A percentile compares a stretch with the other conserved stretches of the same genome.
These are phyloP conservation scores for Petrosia ficiformis DNA, from an alignment of 37 sponge, comb jelly and placozoan genomes.

Conservation along the genomic window DNA sequence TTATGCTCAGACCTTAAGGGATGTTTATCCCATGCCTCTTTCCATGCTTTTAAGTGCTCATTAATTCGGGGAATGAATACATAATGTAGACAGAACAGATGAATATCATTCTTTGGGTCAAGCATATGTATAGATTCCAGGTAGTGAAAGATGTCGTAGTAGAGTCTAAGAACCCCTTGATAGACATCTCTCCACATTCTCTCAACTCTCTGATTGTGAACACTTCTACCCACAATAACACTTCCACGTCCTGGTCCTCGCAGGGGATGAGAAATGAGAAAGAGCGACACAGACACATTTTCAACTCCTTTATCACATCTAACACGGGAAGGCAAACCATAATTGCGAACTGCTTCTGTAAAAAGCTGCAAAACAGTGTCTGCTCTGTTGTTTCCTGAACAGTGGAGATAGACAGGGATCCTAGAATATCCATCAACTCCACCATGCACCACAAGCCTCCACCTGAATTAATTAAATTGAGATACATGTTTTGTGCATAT, in stretches of 20 bases:
- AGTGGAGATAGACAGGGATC: slow-evolving; percentile 23
- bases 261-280: slow-evolving; percentile 42
- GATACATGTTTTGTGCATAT: too few relatives aligned
- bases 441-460: slow-evolving; percentile 60
- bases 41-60: slow-evolving; percentile 11
- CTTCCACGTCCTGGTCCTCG: slow-evolving; percentile 43
- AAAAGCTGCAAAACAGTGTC: slow-evolving; percentile 35
- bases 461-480: slow-evolving; percentile 12
- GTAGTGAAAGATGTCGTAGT: slow-evolving; percentile 20
- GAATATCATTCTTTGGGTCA: slow-evolving; percentile 38
- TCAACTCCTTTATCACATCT: slow-evolving; percentile 47
- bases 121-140: slow-evolving; percentile 25
- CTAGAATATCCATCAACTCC: slow-evolving; percentile 50
- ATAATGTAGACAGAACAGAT: too few relatives aligned
- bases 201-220: slow-evolving; percentile 60
- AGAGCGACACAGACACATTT: slow-evolving; percentile 32
- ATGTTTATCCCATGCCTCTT: slow-evolving; percentile 28
- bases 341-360: slow-evolving; percentile 9
- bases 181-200: slow-evolving; percentile 57
- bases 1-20: slow-evolving; percentile 18
- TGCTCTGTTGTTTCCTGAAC: slow-evolving; percentile 30
- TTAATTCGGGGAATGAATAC: slow-evolving; percentile 46
- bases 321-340: slow-evolving; percentile 58
- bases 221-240: slow-evolving; percentile 43
- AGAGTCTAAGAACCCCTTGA: slow-evolving; percentile 20